Evolutionary conservation across 23 tunicate genomes (phyloP).

Genomic region (Trididemnum nubilum): DNA sequence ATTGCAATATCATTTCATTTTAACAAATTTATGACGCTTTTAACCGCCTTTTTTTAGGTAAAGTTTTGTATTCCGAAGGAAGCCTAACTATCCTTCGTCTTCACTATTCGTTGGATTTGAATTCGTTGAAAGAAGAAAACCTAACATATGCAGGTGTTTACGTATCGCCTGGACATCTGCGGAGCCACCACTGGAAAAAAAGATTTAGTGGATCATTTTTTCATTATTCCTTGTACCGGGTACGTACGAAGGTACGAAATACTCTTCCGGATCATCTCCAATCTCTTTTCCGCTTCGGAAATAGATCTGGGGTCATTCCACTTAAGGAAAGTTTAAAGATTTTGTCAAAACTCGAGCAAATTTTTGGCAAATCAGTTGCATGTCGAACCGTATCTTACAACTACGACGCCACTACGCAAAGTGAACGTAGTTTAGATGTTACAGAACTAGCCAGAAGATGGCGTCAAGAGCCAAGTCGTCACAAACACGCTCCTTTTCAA

Average conservation of each 20-base stretch:
- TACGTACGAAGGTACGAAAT: background rate
- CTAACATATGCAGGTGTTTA: background rate
- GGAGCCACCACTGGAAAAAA: background rate
- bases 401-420: no score
- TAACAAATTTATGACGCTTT: no score
- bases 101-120: background rate
- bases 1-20: no score
- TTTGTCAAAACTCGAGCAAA: background rate
- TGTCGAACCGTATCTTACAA: background rate
- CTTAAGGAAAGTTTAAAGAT: background rate
- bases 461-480: background rate
- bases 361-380: conserved; percentile 2
- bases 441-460: background rate
- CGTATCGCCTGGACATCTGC: background rate
- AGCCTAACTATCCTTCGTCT: background rate
- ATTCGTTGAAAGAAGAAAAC: background rate
- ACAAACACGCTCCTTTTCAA: background rate
- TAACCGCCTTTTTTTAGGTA: no score
- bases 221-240: background rate
- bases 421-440: background rate
- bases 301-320: background rate
- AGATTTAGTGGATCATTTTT: background rate
- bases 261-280: background rate
- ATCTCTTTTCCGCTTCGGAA: background rate
- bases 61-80: no score